Percentiles rank a stretch among this genome's conserved stretches.
Evolutionary conservation across 1,140 invertebrate genomes (phyloP).

Genomic region (Trichonephila clavata): DNA sequence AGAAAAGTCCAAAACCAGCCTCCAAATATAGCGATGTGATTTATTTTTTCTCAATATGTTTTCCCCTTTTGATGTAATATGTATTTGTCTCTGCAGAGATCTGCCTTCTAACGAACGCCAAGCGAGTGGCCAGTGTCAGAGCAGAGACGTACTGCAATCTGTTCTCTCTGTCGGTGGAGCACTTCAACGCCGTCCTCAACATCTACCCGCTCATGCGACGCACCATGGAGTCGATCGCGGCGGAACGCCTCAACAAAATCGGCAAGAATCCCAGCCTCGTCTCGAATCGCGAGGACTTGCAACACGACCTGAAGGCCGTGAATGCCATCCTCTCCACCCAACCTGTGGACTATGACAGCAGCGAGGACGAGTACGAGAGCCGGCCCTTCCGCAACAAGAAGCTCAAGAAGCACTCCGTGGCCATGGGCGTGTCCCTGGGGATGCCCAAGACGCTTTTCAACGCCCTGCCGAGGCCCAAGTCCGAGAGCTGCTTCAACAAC

Average conservation of each 20-base stretch:
- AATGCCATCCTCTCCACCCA: conserved; percentile 77
- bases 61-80: too few relatives aligned
- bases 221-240: conserved; percentile 99
- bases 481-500: conserved; percentile 77
- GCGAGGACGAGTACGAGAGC: conserved; percentile 64
- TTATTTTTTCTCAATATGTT: too few relatives aligned
- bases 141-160: conserved; percentile 99
- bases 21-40: too few relatives aligned
- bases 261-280: conserved; percentile 98
- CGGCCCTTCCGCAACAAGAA: conserved; percentile 45
- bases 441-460: conserved; percentile 74
- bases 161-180: conserved; percentile 97
- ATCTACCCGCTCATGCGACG: conserved; percentile 98
- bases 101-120: conserved; percentile 83
- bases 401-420: conserved; percentile 76
- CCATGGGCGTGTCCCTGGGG: conserved; percentile 64
- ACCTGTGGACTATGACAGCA: conserved; percentile 63
- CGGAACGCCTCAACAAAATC: conserved; percentile 98
- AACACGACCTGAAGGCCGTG: conserved; percentile 77
- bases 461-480: conserved; percentile 76
- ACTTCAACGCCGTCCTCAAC: conserved; percentile 95
- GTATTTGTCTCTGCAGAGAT: conserved; percentile 81
- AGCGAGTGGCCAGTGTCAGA: conserved; percentile 95
- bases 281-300: conserved; percentile 87
- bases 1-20: too few relatives aligned